A percentile compares a stretch with the other conserved stretches of the same genome.
Conservation (phyloP, 2,113 vertebrate species). For the Calyptommatus sinebrachiatus region DNA sequence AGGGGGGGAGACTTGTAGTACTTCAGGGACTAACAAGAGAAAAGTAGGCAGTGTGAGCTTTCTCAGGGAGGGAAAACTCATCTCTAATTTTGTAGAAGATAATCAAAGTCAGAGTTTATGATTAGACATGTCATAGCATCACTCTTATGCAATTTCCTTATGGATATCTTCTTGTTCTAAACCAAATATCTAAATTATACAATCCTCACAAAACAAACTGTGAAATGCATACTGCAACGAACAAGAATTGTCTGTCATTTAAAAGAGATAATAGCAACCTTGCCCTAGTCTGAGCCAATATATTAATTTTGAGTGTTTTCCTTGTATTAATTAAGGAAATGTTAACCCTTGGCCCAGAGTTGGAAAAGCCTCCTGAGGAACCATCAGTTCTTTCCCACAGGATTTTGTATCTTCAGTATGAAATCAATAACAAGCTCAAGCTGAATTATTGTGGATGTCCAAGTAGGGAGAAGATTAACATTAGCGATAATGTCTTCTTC, state of each 20-base stretch:
- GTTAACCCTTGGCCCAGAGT: neutral
- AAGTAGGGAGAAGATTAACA: neutral
- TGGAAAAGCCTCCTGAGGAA: neutral
- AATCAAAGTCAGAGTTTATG: too few relatives aligned
- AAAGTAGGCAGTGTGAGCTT: too few relatives aligned
- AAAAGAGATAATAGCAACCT: constrained; percentile 8
- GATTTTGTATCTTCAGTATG: neutral
- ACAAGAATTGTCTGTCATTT: constrained; percentile 9
- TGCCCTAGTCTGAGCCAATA: neutral
- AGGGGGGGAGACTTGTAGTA: too few relatives aligned
- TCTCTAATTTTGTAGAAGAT: neutral
- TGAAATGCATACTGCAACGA: constrained; percentile 3
- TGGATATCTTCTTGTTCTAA: neutral
- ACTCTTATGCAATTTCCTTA: neutral
- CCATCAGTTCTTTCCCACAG: constrained; percentile 15
- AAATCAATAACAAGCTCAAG: constrained; percentile 19
- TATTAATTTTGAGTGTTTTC: constrained; percentile 21
- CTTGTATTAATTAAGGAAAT: constrained; percentile 34
- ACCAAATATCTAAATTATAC: neutral
- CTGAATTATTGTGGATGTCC: neutral
- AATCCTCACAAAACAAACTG: neutral
- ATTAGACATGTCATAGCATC: neutral
- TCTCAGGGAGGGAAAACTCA: neutral
- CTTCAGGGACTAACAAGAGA: too few relatives aligned
- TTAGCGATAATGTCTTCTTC: neutral